These are phyloP conservation scores for Ibycter americanus DNA, from an alignment of 2,797 vertebrate species.

Conservation along the genomic window DNA sequence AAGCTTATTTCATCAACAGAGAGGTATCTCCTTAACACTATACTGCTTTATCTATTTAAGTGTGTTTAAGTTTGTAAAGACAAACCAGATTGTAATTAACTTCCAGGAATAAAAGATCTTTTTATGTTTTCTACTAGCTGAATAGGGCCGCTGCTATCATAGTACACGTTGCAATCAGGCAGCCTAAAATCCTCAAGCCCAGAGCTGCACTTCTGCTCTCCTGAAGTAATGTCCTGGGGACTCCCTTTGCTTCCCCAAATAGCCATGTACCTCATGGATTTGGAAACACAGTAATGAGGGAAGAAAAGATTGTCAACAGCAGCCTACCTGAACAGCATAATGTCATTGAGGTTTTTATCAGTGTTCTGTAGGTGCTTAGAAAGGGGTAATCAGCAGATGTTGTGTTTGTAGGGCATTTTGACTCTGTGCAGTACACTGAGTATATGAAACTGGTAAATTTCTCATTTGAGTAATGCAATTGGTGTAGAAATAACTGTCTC, in stretches of 20 bases:
- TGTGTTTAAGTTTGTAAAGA: neutral
- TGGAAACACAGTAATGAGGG: neutral
- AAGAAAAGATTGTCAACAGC: neutral
- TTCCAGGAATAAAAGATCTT: neutral
- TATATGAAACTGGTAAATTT: neutral
- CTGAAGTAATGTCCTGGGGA: neutral
- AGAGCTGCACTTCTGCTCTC: neutral
- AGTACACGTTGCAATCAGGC: neutral
- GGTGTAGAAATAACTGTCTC: neutral
- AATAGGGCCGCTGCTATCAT: fast-evolving
- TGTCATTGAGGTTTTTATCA: neutral
- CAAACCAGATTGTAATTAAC: neutral
- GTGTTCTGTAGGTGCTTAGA: neutral
- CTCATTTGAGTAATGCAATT: neutral
- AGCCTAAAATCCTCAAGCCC: neutral
- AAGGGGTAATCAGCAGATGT: neutral
- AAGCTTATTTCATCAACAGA: neutral
- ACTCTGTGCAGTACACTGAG: neutral
- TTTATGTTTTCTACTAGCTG: neutral
- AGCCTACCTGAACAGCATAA: neutral
- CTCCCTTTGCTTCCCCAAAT: neutral
- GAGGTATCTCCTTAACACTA: neutral
- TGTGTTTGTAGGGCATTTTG: neutral
- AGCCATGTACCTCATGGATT: neutral
- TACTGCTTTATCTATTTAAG: neutral